Evolutionary conservation across 2,888 invertebrate genomes (phyloP), one percentile per base, ranked within the genome.

Genomic region (Metalampra italica): DNA sequence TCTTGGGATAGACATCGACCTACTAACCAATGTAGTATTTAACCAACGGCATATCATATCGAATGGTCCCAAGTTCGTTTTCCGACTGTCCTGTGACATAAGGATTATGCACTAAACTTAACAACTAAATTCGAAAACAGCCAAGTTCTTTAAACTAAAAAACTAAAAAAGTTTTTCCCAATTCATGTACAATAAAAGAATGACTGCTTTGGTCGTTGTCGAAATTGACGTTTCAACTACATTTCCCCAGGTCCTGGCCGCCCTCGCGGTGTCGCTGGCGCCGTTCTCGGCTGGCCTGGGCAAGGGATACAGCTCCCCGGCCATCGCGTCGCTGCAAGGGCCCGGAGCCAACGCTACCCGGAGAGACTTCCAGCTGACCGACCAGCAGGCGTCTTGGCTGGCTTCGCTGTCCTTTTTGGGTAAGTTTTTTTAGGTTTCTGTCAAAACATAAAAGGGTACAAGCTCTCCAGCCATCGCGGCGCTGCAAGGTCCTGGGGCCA

Each of bases 391-490:
- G 0, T 93, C 93, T 29, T 94, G 94, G 94, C 90, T 94, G 2
- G 94, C 94, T 9, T 94, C 94, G 36, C 78, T 94, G 41, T 93
- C 94, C 3, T 91, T 94, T 59, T 81, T 95, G 37, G 94, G 90
- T 90, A 60, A 78, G 76, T 53, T 5, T 22, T 3, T 22, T 22
- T 22, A n/a, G n/a, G n/a, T n/a, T n/a, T n/a, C n/a, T n/a, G n/a
- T n/a, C n/a, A n/a, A n/a, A n/a, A n/a, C n/a, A n/a, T n/a, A n/a
- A 94, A 94, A 68, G 94, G 94, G 0, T 94, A 94, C 86, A 93
- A n/a, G 93, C 54, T 93, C 93, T 0, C 94, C 94, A 0, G 94
- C 94, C 47, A 91, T 94, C 49, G 94, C 93, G 1, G 94, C 94
- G 0, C 90, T 94, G 29, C 92, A 93, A 54, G 92, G 92, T n/a